A percentile compares a stretch with the other conserved stretches of the same genome.
Conservation (phyloP, 2,113 vertebrate genomes). For the Physeter macrocephalus region DNA sequence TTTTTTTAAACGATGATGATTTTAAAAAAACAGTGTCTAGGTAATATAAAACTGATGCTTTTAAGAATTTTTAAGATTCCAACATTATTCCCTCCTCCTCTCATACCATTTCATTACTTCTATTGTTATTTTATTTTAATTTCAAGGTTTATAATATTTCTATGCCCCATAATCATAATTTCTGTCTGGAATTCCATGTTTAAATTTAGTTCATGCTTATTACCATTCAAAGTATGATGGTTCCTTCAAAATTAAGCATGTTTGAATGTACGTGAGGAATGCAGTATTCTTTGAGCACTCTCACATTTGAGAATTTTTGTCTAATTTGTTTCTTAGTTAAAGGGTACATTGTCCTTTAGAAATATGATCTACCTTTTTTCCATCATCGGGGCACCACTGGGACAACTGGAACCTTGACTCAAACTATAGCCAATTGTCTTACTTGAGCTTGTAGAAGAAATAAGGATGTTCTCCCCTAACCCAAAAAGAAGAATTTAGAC, state of each 20-base stretch:
- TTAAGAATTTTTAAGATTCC: not conserved
- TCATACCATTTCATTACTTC: not conserved
- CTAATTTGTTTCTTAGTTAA: not conserved
- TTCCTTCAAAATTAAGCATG: not conserved
- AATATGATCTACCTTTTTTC: not conserved
- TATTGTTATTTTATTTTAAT: not conserved
- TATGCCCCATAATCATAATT: not conserved
- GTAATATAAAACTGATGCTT: not conserved
- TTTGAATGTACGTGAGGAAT: not conserved
- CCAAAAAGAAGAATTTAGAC: not conserved
- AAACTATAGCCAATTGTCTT: not conserved
- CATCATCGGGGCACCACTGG: fast-evolving
- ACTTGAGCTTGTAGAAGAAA: not conserved
- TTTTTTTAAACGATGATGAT: not conserved
- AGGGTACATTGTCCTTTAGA: not conserved
- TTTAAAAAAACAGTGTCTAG: not conserved
- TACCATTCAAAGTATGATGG: not conserved
- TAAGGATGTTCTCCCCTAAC: not conserved
- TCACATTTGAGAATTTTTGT: not conserved
- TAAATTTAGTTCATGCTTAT: not conserved
- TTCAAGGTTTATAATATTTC: not conserved
- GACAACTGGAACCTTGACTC: not conserved
- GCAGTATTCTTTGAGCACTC: not conserved
- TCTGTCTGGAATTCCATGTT: not conserved
- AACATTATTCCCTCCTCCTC: not conserved